Conservation (phyloP, 37 sponge, comb jelly and placozoan genomes). For the Corticium candelabrum region DNA sequence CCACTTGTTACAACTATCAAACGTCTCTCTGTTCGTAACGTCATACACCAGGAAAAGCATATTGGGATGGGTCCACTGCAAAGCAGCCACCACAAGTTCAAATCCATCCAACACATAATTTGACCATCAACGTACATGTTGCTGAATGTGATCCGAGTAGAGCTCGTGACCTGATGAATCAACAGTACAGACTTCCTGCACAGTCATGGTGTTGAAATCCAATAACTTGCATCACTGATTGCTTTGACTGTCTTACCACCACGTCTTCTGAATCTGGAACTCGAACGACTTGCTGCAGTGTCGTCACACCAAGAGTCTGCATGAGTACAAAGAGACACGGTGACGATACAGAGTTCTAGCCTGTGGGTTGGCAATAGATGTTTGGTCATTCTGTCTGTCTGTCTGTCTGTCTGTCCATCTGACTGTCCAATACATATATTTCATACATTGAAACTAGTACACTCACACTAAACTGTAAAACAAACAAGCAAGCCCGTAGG, state of each 20-base stretch:
- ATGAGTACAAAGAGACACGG: no score
- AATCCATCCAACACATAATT: neutral
- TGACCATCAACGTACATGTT: neutral
- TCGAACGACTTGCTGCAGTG: neutral
- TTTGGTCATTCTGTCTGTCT: no score
- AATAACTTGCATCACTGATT: no score
- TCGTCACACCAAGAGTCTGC: neutral
- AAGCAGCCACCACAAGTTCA: neutral
- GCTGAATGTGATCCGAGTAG: neutral
- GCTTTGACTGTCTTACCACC: neutral
- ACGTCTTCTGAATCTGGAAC: neutral
- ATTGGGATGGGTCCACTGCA: neutral
- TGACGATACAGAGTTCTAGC: no score
- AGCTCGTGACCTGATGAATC: neutral
- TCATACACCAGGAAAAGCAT: neutral
- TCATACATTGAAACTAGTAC: no score
- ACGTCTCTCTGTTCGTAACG: neutral
- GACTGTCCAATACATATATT: no score
- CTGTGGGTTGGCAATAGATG: no score
- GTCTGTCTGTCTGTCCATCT: no score
- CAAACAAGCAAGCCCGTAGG: no score
- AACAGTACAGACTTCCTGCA: neutral
- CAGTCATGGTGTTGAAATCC: no score
- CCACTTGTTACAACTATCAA: neutral
- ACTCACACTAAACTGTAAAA: no score